phyloP scores from a whole-genome alignment of 2,797 vertebrate genomes.

The Remorina albescens region DNA sequence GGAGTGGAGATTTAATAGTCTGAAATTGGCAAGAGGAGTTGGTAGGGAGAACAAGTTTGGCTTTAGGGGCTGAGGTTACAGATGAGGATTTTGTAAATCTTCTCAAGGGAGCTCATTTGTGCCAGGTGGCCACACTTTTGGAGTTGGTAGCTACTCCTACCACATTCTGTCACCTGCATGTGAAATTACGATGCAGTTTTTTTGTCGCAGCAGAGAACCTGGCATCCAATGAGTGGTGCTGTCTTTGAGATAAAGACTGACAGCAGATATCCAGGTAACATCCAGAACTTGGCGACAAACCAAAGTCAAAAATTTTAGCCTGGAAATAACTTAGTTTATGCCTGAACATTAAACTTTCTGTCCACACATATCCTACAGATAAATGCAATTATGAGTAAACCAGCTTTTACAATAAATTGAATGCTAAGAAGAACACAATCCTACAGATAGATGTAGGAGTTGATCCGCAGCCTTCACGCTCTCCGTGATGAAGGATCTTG shows the following conservation, averaged over 20 bases:
- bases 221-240: constrained; percentile 44
- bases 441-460: constrained; percentile 10
- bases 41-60: constrained; percentile 3
- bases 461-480: constrained; percentile 6
- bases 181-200: constrained; percentile 53
- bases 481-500: constrained; percentile 25
- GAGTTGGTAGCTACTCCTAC: constrained; percentile 67
- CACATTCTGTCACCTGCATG: constrained; percentile 75
- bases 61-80: constrained; percentile 51
- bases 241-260: constrained; percentile 33
- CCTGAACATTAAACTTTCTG: not conserved
- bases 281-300: constrained; percentile 17
- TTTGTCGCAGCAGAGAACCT: constrained; percentile 2
- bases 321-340: not conserved
- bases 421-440: constrained; percentile 1
- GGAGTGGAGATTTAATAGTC: constrained; percentile 34
- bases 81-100: constrained; percentile 66
- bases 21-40: constrained; percentile 3
- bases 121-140: constrained; percentile 68
- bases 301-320: not conserved
- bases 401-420: not conserved
- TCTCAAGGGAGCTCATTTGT: constrained; percentile 73
- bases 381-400: not conserved
- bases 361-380: not conserved
- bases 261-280: constrained; percentile 23